Base-by-base conservation (phyloP, 2,888 invertebrate species). In the Apotomis turbidana region DNA sequence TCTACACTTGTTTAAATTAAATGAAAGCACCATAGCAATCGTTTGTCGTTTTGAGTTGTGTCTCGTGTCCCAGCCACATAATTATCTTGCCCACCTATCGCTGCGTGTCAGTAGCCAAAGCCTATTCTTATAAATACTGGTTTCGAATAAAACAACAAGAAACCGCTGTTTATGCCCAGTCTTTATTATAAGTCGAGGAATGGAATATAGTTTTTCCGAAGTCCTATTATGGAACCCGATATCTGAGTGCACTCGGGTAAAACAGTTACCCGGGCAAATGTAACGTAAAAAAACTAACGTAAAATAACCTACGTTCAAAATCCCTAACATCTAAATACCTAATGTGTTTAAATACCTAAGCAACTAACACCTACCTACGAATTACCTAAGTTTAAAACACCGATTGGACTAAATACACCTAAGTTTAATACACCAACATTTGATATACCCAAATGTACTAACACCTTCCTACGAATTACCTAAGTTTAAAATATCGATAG, bases 201-300 rank as follows among this genome's bases (percentile, higher is more conserved):
- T 85, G 86, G 86, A 87, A 83, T 82, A 85, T 83, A 86, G 83
- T 81, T 82, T 80, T 78, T 79, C 76, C 15, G 41, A 13, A 41
- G 75, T 77, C 77, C 81, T 81, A 84, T 85, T 86, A 86, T 82
- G 84, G 82, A 85, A 86, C 83, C 78, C 77, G 86, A 87, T 88
- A 85, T 83, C 82, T 81, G 80, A 83, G 80, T 71, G 76, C 76
- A 79, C 78, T 27, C 27, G 27, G 27, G 27, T 27, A 27, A 27
- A 27, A 27, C 27, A 27, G 27, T 27, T 27, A 27, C 27, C 15
- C 15, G 15, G 15, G 15, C 15, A 15, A 15, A 15, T 15, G 15
- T 15, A 15, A 15, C 15, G 15, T 15, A 15, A 15, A 15, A 15
- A 15, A 15, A 15, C 15, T 15, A 15, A 15, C 15, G 15, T 15